Evolutionary conservation across 2,888 invertebrate species (phyloP), one percentile per base, ranked within the genome.

Genomic region (Drosophila conformis): DNA sequence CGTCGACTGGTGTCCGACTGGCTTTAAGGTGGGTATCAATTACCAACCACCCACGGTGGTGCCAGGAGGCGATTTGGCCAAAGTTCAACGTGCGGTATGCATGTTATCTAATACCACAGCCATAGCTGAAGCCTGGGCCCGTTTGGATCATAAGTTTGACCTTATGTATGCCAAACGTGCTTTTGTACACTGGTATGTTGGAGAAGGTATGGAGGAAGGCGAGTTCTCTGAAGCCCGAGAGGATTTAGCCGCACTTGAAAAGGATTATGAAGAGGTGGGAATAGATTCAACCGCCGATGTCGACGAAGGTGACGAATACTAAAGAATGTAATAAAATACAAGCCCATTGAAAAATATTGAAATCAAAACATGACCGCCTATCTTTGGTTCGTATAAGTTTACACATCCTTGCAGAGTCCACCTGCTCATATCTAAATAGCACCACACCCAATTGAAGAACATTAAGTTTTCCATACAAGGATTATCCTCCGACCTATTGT

Each of bases 61-160:
- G 0, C 98, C 98, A 0, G 97, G 98, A 25, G 98, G 98, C 0
- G 98, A 98, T 93, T 93, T 97, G 89, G 98, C 98, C 74, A 98
- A 98, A 93, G 98, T 98, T 2, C 97, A 98, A 92, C 95, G 98
- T 60, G 98, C 98, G 18, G 98, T 99, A 11, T 99, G 99, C 95
- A 99, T 99, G 98, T 94, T 99, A 93, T 98, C 98, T 90, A 99
- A 99, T 93, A 99, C 98, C 56, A 99, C 98, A 1, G 98, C 98
- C 78, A 98, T 99, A 91, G 98, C 98, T 5, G 98, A 98, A 92
- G 98, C 98, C 36, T 99, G 98, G 98, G 98, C 98, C 63, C 95
- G 97, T 85, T 94, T 99, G 71, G 97, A 98, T 94, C 97, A 97
- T 93, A 99, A 99, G 93, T 98, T 99, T 93, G 98, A 99, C 93